These are phyloP conservation scores for Acipenser ruthenus DNA, from an alignment of 2,797 vertebrate genomes.

Conservation along the genomic window DNA sequence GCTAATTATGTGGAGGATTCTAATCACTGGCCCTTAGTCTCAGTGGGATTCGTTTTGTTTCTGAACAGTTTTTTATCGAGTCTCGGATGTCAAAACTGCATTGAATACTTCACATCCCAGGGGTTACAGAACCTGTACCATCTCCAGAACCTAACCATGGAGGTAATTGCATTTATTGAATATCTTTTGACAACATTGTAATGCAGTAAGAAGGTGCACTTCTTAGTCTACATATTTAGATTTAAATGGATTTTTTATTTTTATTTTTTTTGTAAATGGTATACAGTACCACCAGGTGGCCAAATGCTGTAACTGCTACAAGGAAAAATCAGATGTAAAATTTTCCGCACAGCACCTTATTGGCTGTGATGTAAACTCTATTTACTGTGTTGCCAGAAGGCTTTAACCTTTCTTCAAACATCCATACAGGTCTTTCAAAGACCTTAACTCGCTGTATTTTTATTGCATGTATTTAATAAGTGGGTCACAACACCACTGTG, in stretches of 20 bases:
- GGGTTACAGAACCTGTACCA: slow-evolving; percentile 95
- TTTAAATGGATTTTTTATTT: slow-evolving; percentile 17
- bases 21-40: slow-evolving; percentile 33
- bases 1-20: too few relatives aligned
- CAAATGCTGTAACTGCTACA: too few relatives aligned
- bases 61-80: slow-evolving; percentile 94
- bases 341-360: too few relatives aligned
- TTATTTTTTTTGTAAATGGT: slow-evolving; percentile 13
- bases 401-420: too few relatives aligned
- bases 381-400: too few relatives aligned
- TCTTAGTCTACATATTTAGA: slow-evolving; percentile 24
- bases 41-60: slow-evolving; percentile 62
- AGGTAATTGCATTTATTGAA: slow-evolving; percentile 66
- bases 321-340: too few relatives aligned
- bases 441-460: too few relatives aligned
- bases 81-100: slow-evolving; percentile 96
- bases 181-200: neutral
- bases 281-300: neutral
- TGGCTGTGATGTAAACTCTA: too few relatives aligned
- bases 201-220: slow-evolving; percentile 11
- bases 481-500: too few relatives aligned
- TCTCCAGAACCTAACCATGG: slow-evolving; percentile 91
- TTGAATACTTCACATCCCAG: slow-evolving; percentile 96
- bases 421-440: too few relatives aligned
- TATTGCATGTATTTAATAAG: too few relatives aligned